phyloP scores from a whole-genome alignment of 1,140 invertebrate species.

The Drosophila mauritiana region DNA sequence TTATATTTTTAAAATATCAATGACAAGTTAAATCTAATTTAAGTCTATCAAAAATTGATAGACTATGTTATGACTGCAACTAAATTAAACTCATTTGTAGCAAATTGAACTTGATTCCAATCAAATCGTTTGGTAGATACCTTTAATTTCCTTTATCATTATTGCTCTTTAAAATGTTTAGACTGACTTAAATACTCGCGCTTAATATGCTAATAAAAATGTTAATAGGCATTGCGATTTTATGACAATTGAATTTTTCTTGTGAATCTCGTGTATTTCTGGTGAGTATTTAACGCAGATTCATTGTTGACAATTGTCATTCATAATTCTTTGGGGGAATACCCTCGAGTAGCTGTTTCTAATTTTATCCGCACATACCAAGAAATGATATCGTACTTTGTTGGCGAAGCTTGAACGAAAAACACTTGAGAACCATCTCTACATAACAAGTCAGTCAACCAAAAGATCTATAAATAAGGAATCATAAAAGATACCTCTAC shows the following conservation, averaged over 20 bases:
- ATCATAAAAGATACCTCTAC: not conserved
- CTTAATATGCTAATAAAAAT: not conserved
- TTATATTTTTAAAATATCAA: slow-evolving; percentile 3
- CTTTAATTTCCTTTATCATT: slow-evolving; percentile 11
- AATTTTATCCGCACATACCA: not conserved
- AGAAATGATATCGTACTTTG: not conserved
- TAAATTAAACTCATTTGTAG: not conserved
- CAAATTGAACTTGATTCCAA: not conserved
- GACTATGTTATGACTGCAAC: not conserved
- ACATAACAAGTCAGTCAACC: not conserved
- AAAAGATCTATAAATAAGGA: too few species aligned
- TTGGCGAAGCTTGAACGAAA: not conserved
- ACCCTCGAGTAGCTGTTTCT: not conserved
- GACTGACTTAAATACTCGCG: not conserved
- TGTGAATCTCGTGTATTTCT: not conserved
- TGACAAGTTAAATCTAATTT: not conserved
- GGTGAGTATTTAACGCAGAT: not conserved
- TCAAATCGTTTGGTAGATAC: not conserved
- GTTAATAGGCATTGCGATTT: not conserved
- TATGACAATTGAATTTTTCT: not conserved
- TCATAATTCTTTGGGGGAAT: not conserved
- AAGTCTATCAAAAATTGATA: not conserved
- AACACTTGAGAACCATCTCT: not conserved
- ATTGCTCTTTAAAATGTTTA: not conserved
- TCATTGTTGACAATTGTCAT: slow-evolving; percentile 3